Conservation (phyloP, 1,140 invertebrate species). For the Ylistrum balloti region DNA sequence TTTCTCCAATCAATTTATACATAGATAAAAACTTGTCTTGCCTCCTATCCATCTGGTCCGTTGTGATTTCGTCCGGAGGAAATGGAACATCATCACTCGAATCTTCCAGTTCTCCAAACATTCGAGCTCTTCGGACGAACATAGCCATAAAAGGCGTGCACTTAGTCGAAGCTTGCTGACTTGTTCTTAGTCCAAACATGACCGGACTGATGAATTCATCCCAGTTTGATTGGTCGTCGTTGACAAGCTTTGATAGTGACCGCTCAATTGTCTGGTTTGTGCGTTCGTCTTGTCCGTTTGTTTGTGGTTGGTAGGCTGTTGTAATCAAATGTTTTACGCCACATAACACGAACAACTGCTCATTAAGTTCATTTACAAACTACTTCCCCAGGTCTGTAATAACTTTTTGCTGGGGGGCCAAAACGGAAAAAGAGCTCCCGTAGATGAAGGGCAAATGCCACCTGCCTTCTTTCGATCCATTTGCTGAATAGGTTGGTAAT, state of each 20-base stretch:
- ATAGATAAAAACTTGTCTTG: neutral
- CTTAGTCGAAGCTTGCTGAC: neutral
- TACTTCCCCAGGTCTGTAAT: conserved; percentile 43
- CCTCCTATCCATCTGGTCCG: neutral
- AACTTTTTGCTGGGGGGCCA: neutral
- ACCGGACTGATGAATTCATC: neutral
- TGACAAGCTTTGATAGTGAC: conserved; percentile 20
- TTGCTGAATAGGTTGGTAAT: conserved; percentile 42
- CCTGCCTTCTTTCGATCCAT: conserved; percentile 48
- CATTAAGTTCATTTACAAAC: conserved; percentile 49
- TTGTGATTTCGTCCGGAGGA: neutral
- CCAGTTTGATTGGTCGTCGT: conserved; percentile 48
- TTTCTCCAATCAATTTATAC: neutral
- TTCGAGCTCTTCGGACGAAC: neutral
- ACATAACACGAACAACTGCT: neutral
- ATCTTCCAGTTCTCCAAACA: neutral
- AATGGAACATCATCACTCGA: neutral
- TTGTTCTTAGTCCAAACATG: neutral
- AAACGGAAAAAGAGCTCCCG: conserved; percentile 5
- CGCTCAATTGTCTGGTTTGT: conserved; percentile 49
- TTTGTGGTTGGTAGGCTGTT: conserved; percentile 48
- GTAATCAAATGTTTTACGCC: conserved; percentile 21
- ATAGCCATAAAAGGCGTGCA: neutral
- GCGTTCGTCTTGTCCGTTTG: conserved; percentile 47
- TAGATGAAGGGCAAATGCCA: neutral